Conservation (phyloP, 2,113 vertebrate species). For the Porphyrio hochstetteri region DNA sequence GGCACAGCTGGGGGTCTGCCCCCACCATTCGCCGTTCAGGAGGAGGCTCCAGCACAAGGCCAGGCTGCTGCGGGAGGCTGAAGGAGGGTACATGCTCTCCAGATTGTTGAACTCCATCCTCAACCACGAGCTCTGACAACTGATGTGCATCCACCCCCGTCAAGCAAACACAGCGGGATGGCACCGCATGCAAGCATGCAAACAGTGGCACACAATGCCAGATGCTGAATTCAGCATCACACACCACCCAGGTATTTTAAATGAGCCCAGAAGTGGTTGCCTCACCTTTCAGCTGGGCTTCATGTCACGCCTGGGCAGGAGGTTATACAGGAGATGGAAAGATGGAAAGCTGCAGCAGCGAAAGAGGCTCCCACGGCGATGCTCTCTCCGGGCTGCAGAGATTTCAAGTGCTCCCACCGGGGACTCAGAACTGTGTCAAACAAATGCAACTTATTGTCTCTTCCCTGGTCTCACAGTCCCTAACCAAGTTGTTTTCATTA, state of each 20-base stretch:
- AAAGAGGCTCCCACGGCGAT: background rate
- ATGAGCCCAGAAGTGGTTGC: background rate
- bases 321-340: fast-evolving
- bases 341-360: background rate
- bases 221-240: background rate
- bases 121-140: background rate
- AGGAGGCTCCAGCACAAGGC: background rate
- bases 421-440: background rate
- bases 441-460: background rate
- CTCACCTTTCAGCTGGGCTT: background rate
- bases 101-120: background rate
- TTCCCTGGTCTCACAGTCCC: background rate
- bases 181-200: fast-evolving
- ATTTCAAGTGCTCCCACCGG: background rate
- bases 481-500: conserved; percentile 28
- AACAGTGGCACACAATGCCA: fast-evolving
- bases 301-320: background rate
- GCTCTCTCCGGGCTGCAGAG: background rate
- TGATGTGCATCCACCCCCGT: fast-evolving
- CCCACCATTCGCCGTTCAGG: fast-evolving
- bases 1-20: fast-evolving
- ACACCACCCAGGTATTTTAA: background rate
- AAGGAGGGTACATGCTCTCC: too few relatives aligned
- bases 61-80: fast-evolving
- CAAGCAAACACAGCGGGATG: fast-evolving